Evolutionary conservation across 1,140 invertebrate species (phyloP), one percentile per base, ranked within the genome.

Genomic region (Tetramorium parvispinum): DNA sequence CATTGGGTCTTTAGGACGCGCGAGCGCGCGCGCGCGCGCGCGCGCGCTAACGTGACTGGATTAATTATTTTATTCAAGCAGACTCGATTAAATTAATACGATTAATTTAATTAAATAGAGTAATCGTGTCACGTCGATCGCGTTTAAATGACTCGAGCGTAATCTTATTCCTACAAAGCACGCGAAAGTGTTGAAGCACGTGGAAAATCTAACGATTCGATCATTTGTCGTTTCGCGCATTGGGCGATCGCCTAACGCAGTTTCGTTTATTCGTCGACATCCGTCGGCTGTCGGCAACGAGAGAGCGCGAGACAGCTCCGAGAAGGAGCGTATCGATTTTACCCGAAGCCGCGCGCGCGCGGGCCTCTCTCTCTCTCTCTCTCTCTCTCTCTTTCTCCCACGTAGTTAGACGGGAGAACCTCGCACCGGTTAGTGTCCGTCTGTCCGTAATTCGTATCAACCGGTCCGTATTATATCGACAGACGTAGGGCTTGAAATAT

Each of bases 321-420:
- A n/a, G 53, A 71, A 73, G 53, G 24, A 70, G 66, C 77, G 78
- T 91, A 91, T 91, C 91, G 91, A 91, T 91, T 91, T 91, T 89
- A 32, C 51, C 51, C 51, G 51, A 53, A 18, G 51, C 18, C 16
- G 8, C 8, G 43, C 1, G 49, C 16, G n/a, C n/a, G n/a, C n/a
- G n/a, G n/a, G n/a, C n/a, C n/a, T n/a, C n/a, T n/a, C 40, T 66
- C 65, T 70, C 68, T 27, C 46, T 70, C 65, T 70, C 61, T 37
- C 16, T 37, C 32, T n/a, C 18, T 32, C 13, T 61, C n/a, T 61
- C 13, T 40, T 40, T 61, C 57, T 63, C 59, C 16, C 18, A 77
- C 46, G 59, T 79, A 79, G n/a, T 6, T 10, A 16, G 43, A 46
- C 57, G 3, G 40, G 10, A 46, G 40, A 43, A 24, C 13, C 27